Evolutionary conservation across 2,797 vertebrate species (phyloP), one percentile per base, ranked within the genome.

Genomic region (Myotis pilosus): DNA sequence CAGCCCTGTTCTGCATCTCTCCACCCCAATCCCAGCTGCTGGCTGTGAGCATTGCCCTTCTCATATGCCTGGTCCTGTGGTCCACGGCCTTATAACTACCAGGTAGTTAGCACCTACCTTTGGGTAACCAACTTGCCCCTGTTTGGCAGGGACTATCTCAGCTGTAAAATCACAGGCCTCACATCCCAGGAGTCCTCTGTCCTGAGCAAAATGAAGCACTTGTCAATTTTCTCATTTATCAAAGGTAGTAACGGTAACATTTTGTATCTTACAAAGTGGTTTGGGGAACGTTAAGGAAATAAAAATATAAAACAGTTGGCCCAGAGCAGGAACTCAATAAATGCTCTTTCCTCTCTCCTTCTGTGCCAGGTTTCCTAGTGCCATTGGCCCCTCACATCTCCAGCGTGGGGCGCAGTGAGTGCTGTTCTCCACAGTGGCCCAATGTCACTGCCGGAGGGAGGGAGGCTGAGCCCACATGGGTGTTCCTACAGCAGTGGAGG

Each of bases 391-490:
- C 7, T 49, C 19, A 17, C 19, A 6, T 2, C 74, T 89, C 79
- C 38, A 12, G 28, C 41, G 6, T 2, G 6, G 57, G 22, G 30
- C 10, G 0, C 28, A 0, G 19, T 19, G 30, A 83, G 22, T 6
- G 1, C n/a, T 1, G 0, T 4, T 51, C 19, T 60, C 64, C 13
- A 20, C 38, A 33, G 68, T 4, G 19, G 22, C 8, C 0, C 33
- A n/a, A 4, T 9, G n/a, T 30, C 51, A 22, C 20, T 68, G 2
- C 20, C 1, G 41, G 19, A 23, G 0, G 8, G 33, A 51, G 7
- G n/a, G 17, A 76, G 28, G 5, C 20, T 0, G 49, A 87, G 19
- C 13, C 30, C 76, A 49, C 1, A 6, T 25, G 12, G 71, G 69
- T 55, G 49, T 66, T 36, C 22, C 75, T 74, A 16, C 20, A 5